Evolutionary conservation across 1,140 invertebrate genomes (phyloP).

Genomic region (Planococcus citri): DNA sequence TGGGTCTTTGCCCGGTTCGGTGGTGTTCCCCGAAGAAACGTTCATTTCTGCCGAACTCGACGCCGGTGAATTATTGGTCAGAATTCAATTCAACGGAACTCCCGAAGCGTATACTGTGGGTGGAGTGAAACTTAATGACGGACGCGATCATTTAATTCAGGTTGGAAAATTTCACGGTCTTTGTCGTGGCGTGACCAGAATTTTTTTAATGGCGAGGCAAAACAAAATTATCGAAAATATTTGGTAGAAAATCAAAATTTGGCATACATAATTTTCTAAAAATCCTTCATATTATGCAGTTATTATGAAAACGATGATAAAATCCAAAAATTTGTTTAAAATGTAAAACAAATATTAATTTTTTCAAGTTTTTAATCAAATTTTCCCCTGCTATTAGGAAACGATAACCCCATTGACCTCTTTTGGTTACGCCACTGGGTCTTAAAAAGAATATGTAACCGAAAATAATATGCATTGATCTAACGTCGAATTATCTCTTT

Average conservation of each 20-base stretch:
- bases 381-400: too few species aligned
- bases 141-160: constrained; percentile 72
- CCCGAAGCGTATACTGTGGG: constrained; percentile 66
- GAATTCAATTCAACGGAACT: constrained; percentile 67
- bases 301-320: too few species aligned
- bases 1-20: constrained; percentile 48
- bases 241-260: background rate
- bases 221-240: too few species aligned
- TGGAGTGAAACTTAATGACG: constrained; percentile 69
- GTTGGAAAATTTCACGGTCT: constrained; percentile 38
- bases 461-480: background rate
- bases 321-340: too few species aligned
- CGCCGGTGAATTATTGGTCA: constrained; percentile 60
- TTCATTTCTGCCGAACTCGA: constrained; percentile 63
- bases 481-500: constrained; percentile 23
- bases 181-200: too few species aligned
- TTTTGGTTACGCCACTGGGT: too few species aligned
- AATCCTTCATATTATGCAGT: too few species aligned
- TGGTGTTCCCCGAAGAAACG: constrained; percentile 43
- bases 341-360: too few species aligned
- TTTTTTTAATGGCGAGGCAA: too few species aligned
- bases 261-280: too few species aligned
- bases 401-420: too few species aligned
- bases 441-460: background rate
- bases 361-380: too few species aligned